phyloP scores from a whole-genome alignment of 2,113 vertebrate genomes.

The Arothron firmamentum region DNA sequence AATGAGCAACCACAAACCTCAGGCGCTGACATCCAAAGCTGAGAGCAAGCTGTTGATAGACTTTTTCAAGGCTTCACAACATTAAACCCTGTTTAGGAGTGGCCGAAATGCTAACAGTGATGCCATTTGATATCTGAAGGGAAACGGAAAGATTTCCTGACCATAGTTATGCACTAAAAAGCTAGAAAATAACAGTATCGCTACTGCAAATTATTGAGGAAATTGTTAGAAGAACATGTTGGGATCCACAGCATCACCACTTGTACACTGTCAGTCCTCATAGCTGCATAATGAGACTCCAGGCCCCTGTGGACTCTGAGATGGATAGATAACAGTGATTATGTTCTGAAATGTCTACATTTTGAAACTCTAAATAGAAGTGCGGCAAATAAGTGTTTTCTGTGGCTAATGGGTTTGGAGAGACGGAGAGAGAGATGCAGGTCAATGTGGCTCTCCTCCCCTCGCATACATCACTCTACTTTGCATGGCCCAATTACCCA shows the following conservation, averaged over 20 bases:
- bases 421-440: constrained; percentile 27
- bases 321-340: constrained; percentile 20
- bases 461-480: constrained; percentile 17
- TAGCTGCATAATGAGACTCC: constrained; percentile 14
- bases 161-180: no score
- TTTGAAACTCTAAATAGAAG: constrained; percentile 20
- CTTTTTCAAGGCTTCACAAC: no score
- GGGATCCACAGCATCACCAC: neutral
- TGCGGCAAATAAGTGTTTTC: constrained; percentile 14
- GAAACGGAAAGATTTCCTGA: no score
- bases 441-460: constrained; percentile 30
- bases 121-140: no score
- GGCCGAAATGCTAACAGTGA: no score
- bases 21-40: no score
- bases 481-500: constrained; percentile 52
- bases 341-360: constrained; percentile 35
- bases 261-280: constrained; percentile 8
- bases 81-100: no score
- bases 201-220: no score
- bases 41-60: no score
- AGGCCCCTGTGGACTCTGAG: constrained; percentile 7
- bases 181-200: no score
- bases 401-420: constrained; percentile 32
- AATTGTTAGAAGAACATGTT: no score
- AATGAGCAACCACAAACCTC: no score